These are phyloP conservation scores for Momotus momota DNA, from an alignment of 2,797 vertebrate species.

Conservation along the genomic window DNA sequence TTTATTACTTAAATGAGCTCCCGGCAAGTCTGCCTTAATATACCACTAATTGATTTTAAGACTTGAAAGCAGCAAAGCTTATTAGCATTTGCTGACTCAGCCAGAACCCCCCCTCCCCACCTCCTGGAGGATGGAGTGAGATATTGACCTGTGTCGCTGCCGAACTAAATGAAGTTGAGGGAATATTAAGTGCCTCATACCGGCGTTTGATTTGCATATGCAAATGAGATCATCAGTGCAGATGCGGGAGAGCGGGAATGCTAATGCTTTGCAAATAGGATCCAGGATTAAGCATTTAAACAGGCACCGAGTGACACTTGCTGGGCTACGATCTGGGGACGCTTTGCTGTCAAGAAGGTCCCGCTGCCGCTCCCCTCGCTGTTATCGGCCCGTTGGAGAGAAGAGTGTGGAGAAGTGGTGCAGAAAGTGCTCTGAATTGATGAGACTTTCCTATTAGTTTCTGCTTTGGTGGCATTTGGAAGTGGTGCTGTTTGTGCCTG, in stretches of 20 bases:
- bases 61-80: conserved; percentile 77
- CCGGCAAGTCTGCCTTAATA: conserved; percentile 80
- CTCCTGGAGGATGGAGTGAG: background rate
- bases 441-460: accelerated
- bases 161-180: conserved; percentile 62
- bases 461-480: accelerated
- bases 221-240: conserved; percentile 75
- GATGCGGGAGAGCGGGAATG: conserved; percentile 53
- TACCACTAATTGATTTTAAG: conserved; percentile 84
- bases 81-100: conserved; percentile 83
- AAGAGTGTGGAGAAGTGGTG: accelerated
- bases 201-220: conserved; percentile 75
- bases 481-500: background rate
- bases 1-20: conserved; percentile 82
- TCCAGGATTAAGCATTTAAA: background rate
- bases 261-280: conserved; percentile 21
- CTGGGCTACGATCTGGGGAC: background rate
- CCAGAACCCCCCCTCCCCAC: conserved; percentile 31
- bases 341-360: background rate
- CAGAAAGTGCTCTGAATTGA: accelerated
- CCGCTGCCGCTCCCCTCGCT: accelerated
- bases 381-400: background rate
- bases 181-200: conserved; percentile 68
- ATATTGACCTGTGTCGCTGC: conserved; percentile 64
- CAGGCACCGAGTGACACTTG: background rate